Conservation (phyloP, 1,140 invertebrate species). For the Drosophila orena region DNA sequence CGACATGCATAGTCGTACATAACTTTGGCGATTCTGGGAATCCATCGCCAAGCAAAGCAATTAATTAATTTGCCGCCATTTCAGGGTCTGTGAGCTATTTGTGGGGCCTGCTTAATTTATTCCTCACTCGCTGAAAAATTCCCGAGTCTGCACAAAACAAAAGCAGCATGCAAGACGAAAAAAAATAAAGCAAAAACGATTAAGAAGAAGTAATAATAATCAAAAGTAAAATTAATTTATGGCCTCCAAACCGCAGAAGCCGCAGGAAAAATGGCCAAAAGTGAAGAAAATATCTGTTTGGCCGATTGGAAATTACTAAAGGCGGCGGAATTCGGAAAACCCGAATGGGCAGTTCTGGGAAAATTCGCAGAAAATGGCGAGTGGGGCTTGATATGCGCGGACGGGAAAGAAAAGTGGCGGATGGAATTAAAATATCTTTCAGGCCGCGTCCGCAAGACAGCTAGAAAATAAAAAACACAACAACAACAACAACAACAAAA, state of each 20-base stretch:
- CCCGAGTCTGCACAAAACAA: constrained; percentile 46
- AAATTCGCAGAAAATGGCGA: constrained; percentile 73
- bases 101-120: constrained; percentile 73
- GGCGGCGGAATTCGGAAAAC: constrained; percentile 33
- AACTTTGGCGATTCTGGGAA: constrained; percentile 21
- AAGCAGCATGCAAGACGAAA: constrained; percentile 41
- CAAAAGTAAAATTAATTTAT: constrained; percentile 82
- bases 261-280: constrained; percentile 46
- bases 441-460: constrained; percentile 51
- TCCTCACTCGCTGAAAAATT: constrained; percentile 70
- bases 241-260: constrained; percentile 56
- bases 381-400: constrained; percentile 32
- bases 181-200: constrained; percentile 35
- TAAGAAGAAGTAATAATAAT: constrained; percentile 78
- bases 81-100: constrained; percentile 48
- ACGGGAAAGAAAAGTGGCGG: constrained; percentile 18
- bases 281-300: constrained; percentile 35
- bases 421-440: constrained; percentile 83
- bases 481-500: too few relatives aligned
- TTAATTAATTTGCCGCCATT: constrained; percentile 55
- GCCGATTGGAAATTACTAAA: constrained; percentile 23
- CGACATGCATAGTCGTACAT: background rate
- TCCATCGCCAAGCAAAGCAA: constrained; percentile 25
- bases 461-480: constrained; percentile 17
- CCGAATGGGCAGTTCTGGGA: constrained; percentile 17